Percentiles rank a stretch among this genome's conserved stretches.
phyloP scores from a whole-genome alignment of 2,113 vertebrate genomes.

The Nestor notabilis region DNA sequence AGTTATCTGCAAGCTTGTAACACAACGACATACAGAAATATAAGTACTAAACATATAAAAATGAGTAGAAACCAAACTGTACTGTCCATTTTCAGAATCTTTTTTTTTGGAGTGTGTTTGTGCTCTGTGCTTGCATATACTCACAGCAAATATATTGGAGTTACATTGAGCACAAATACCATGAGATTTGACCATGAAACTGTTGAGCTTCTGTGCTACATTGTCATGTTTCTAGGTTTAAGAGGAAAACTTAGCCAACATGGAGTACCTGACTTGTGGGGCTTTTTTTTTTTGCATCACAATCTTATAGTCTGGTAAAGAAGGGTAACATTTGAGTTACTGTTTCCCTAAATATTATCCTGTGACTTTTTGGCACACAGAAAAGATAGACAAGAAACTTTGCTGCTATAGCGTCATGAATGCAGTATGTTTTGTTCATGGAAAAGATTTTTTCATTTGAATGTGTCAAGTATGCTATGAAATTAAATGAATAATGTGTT shows the following conservation, averaged over 20 bases:
- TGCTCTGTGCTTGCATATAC: neutral
- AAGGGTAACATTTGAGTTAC: neutral
- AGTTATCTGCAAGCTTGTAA: neutral
- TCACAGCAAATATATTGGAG: neutral
- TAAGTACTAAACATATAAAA: neutral
- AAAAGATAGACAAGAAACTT: conserved; percentile 15
- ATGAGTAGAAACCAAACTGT: neutral
- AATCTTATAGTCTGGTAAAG: neutral
- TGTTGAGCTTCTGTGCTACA: neutral
- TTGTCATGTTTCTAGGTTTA: neutral
- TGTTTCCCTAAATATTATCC: neutral
- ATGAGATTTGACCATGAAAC: neutral
- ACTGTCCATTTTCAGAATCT: neutral
- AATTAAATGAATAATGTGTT: neutral
- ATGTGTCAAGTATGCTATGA: neutral
- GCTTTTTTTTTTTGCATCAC: neutral
- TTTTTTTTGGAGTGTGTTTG: neutral
- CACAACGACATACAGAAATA: neutral
- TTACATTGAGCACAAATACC: neutral
- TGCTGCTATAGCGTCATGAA: neutral
- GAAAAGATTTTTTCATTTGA: neutral
- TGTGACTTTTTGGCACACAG: conserved; percentile 72
- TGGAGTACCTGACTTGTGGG: neutral
- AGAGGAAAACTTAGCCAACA: neutral
- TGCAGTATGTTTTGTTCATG: neutral